Base-by-base conservation (phyloP, 2,888 invertebrate genomes). In the Polyommatus iphigenia region DNA sequence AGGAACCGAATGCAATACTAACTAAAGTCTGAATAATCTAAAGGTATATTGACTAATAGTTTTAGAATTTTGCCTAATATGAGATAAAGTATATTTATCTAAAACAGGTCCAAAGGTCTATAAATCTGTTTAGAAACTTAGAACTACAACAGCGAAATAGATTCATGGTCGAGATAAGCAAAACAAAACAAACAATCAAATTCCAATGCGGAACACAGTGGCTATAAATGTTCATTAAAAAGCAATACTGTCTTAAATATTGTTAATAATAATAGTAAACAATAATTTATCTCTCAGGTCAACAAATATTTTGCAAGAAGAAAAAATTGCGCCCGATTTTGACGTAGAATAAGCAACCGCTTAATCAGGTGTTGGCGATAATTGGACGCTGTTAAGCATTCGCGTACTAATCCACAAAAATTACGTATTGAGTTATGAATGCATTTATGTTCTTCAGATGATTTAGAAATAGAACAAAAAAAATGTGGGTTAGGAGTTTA, bases 141-240 rank as follows among this genome's bases (percentile, higher is more conserved):
- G 29, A 67, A 32, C 67, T 67, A 18, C 15, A 67, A 67, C 62
- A 24, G 29, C 67, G 29, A 67, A 67, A 67, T 67, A 67, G 29
- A 67, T 67, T 67, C 18, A 67, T 67, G 29, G 32, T 67, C 20
- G 29, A 67, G 67, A 67, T 67, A 67, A 67, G 67, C 29, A 29
- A 62, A 67, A 67, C 67, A 29, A 29, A 67, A 67, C 67, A 67
- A 62, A 62, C 67, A 67, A 67, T 67, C 29, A 67, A 67, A 67
- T 67, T 67, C 67, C 67, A 67, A 67, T 67, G 18, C 29, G 18
- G 67, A 29, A 20, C 29, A 67, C 15, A 67, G 67, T 32, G 67
- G 29, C 67, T 29, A 15, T 67, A 18, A 67, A 62, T 24, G 20
- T 24, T 13, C 24, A 24, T 20, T 62, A 24, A 24, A 24, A 62